Conservation (phyloP, 1,140 invertebrate species). For the Melipona quadrifasciata region DNA sequence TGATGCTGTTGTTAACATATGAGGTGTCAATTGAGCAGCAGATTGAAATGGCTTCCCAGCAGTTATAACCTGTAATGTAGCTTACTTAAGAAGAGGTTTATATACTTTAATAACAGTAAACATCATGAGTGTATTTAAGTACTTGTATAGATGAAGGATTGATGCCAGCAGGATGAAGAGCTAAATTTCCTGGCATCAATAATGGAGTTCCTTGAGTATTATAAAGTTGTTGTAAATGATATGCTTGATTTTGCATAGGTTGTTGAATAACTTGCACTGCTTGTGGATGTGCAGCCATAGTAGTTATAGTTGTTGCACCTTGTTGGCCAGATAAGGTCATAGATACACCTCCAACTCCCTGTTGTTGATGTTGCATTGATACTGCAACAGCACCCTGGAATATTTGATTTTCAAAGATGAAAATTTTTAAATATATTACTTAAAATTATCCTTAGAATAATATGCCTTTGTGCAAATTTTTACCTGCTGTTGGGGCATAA, state of each 20-base stretch:
- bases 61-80: constrained; percentile 85
- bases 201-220: constrained; percentile 88
- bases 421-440: not conserved
- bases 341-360: constrained; percentile 81
- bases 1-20: constrained; percentile 88
- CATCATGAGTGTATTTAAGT: constrained; percentile 27
- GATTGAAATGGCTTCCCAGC: constrained; percentile 90
- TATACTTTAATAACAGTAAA: not conserved
- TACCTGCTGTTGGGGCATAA: constrained; percentile 83
- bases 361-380: constrained; percentile 83
- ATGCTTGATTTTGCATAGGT: constrained; percentile 88
- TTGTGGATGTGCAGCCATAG: constrained; percentile 79
- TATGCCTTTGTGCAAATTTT: constrained; percentile 52
- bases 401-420: constrained; percentile 36
- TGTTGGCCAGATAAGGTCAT: constrained; percentile 79
- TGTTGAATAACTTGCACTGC: constrained; percentile 91
- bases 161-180: constrained; percentile 87
- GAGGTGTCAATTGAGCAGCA: constrained; percentile 87
- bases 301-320: constrained; percentile 79
- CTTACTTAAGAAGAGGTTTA: constrained; percentile 17
- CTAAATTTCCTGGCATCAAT: constrained; percentile 90
- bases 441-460: constrained; percentile 39
- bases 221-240: constrained; percentile 89
- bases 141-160: constrained; percentile 91
- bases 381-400: constrained; percentile 78